Evolutionary conservation across 2,113 vertebrate genomes (phyloP), one percentile per base, ranked within the genome.

Genomic region (Planiliza haematocheilus): DNA sequence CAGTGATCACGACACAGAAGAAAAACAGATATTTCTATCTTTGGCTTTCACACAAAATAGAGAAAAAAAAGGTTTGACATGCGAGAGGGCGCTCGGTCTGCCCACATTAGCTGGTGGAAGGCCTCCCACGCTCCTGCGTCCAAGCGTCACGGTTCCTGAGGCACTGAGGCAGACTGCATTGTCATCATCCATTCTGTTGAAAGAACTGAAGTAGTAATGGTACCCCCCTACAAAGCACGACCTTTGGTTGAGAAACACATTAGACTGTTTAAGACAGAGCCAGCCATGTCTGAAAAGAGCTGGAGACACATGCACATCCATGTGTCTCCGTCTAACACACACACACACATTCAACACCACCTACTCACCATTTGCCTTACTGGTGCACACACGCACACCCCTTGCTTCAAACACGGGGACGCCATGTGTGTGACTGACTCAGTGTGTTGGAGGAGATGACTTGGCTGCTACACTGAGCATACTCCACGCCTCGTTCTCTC

Each of bases 401-500:
- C 24, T 37, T 0, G 8, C 11, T 48, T 43, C 13, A 4, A 48
- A 37, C 71, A 81, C 4, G 13, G 8, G 38, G 67, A 45, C 36
- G 10, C 59, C 48, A 71, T 62, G 66, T 81, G 77, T 56, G 18
- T n/a, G 61, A n/a, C 34, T 67, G 63, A 80, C 18, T 77, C 72
- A 59, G 39, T 2, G 18, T 9, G 59, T 36, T 36, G 74, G 41
- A 37, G 57, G 72, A 17, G n/a, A 49, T 24, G 46, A 42, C 11
- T 45, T 55, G 69, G 43, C 13, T 2, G 20, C 61, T 2, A 24
- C 12, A 24, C 7, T 0, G 73, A 81, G 50, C 80, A 82, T 20
- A 3, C 68, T 41, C 18, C 37, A 11, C 64, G 20, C 34, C 68
- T 62, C 55, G 58, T 85, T 83, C 62, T 80, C 55, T 52, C 85